Evolutionary conservation across 2,888 invertebrate genomes (phyloP).

Genomic region (Pristionchus mayeri): DNA sequence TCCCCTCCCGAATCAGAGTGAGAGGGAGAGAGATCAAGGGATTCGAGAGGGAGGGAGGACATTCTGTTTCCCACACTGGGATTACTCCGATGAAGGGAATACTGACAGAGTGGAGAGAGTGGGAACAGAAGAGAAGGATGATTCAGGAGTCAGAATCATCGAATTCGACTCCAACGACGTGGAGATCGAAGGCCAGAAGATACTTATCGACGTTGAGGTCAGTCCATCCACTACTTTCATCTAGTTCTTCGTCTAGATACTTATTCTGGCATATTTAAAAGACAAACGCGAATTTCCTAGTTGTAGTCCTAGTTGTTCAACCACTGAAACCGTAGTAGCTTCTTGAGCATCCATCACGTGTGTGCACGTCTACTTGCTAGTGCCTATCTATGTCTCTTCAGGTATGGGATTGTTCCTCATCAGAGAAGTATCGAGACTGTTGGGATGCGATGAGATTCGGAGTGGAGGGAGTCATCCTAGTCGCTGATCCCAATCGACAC

Average conservation of each 20-base stretch:
- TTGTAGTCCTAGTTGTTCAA: too few relatives aligned
- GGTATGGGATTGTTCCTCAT: slow-evolving; percentile 65
- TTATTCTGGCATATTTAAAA: too few relatives aligned
- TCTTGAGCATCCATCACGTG: too few relatives aligned
- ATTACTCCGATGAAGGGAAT: slow-evolving; percentile 15
- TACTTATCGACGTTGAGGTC: slow-evolving; percentile 85
- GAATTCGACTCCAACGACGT: slow-evolving; percentile 85
- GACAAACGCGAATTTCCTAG: too few relatives aligned
- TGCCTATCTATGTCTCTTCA: too few relatives aligned
- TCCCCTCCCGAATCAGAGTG: background rate
- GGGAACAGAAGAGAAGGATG: background rate
- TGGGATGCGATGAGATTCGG: slow-evolving; percentile 86
- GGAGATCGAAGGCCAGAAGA: slow-evolving; percentile 80
- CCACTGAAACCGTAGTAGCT: too few relatives aligned
- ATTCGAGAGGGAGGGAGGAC: slow-evolving; percentile 1
- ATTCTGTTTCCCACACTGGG: slow-evolving; percentile 19
- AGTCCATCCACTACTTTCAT: too few relatives aligned
- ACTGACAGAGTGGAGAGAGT: background rate
- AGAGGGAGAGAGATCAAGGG: background rate
- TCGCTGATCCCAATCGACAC: slow-evolving; percentile 81
- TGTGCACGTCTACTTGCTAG: too few relatives aligned
- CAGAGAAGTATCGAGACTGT: slow-evolving; percentile 78
- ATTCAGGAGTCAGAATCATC: slow-evolving; percentile 81
- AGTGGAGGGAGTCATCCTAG: slow-evolving; percentile 84
- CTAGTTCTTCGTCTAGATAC: too few relatives aligned